phyloP scores from a whole-genome alignment of 2,888 invertebrate species.

The Clepsis dumicolana region DNA sequence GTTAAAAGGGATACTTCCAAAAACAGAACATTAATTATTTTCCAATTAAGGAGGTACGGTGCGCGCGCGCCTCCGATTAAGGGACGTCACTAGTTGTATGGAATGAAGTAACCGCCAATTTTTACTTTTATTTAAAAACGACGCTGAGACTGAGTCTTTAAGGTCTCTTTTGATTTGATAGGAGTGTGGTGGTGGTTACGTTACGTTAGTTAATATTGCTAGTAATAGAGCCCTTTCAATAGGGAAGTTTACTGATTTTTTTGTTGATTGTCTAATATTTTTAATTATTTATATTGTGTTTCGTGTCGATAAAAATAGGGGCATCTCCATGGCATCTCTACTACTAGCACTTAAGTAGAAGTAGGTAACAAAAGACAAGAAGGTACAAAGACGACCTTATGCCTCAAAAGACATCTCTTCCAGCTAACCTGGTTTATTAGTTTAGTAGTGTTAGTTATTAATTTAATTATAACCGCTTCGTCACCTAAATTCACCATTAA shows the following conservation, averaged over 20 bases:
- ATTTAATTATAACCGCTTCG: no score
- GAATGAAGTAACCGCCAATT: neutral
- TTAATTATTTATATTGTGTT: neutral
- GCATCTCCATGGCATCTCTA: no score
- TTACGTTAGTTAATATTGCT: neutral
- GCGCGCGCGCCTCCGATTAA: slow-evolving; percentile 35
- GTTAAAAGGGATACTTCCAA: slow-evolving; percentile 52
- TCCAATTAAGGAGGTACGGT: slow-evolving; percentile 67
- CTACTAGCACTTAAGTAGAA: no score
- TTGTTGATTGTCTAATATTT: neutral
- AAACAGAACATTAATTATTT: slow-evolving; percentile 67
- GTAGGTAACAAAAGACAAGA: no score
- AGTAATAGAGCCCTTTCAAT: neutral
- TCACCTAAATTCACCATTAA: no score
- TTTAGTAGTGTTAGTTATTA: no score
- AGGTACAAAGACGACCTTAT: no score
- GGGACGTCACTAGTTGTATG: neutral
- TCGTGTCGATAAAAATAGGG: neutral
- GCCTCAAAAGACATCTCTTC: no score
- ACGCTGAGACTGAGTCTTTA: neutral
- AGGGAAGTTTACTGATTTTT: neutral
- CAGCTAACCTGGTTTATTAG: no score
- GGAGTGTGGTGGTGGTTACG: neutral
- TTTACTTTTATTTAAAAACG: neutral
- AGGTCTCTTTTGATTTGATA: neutral